A percentile compares a stretch with the other conserved stretches of the same genome.
These are phyloP conservation scores for Melipona beecheii DNA, from an alignment of 2,888 invertebrate genomes.

Conservation along the genomic window DNA sequence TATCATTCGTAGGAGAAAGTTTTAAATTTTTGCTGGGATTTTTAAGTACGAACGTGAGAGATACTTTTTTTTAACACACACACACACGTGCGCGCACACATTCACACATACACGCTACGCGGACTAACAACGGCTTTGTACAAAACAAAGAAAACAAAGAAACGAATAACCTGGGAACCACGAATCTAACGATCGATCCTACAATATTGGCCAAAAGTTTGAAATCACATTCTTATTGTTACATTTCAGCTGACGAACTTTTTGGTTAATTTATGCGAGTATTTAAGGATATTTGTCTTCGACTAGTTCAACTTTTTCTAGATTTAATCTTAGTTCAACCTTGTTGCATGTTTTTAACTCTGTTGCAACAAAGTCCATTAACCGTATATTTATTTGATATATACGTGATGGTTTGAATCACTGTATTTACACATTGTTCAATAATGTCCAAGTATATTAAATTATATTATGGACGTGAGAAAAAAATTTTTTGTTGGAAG, in stretches of 20 bases:
- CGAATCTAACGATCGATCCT: conserved; percentile 29
- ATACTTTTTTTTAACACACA: background rate
- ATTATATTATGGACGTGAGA: too few species aligned
- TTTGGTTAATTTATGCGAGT: background rate
- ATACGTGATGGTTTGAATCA: too few species aligned
- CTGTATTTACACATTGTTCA: too few species aligned
- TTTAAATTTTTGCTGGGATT: background rate
- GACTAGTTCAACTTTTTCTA: too few species aligned
- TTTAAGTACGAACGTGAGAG: conserved; percentile 17
- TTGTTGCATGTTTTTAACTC: background rate
- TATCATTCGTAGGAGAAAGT: background rate
- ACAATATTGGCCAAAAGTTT: conserved; percentile 1
- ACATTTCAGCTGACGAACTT: background rate
- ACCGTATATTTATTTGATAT: too few species aligned
- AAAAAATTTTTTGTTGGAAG: too few species aligned
- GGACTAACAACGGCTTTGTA: conserved; percentile 38
- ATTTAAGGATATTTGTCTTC: background rate
- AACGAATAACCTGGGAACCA: conserved; percentile 26
- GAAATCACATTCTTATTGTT: background rate
- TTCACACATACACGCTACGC: conserved; percentile 28
- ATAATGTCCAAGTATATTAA: too few species aligned
- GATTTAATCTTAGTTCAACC: background rate
- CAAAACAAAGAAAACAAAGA: conserved; percentile 41
- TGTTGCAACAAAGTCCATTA: background rate
- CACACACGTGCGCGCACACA: background rate